Percentiles rank a stretch among this genome's conserved stretches.
These are phyloP conservation scores for Agrochola lychnidis DNA, from an alignment of 2,888 invertebrate genomes.

Conservation along the genomic window DNA sequence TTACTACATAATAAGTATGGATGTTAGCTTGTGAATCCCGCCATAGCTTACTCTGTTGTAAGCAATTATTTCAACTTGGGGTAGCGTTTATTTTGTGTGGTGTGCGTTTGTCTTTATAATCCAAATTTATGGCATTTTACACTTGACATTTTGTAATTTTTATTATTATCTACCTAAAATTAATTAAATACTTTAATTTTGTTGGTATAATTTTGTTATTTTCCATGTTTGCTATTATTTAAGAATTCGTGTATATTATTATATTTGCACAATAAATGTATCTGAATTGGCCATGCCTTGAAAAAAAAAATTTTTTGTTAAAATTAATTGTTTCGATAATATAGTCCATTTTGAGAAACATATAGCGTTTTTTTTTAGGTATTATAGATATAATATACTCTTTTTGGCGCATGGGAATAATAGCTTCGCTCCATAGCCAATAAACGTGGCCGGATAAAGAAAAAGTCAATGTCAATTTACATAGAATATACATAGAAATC, in stretches of 20 bases:
- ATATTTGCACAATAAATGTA: slow-evolving; percentile 58
- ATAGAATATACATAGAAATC: too few species aligned
- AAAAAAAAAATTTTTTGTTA: not conserved
- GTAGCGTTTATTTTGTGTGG: slow-evolving; percentile 38
- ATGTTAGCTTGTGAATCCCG: slow-evolving; percentile 32
- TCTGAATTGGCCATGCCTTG: slow-evolving; percentile 33
- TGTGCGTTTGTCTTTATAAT: slow-evolving; percentile 34
- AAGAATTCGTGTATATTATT: slow-evolving; percentile 38
- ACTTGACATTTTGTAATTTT: slow-evolving; percentile 31
- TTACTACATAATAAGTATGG: slow-evolving; percentile 12
- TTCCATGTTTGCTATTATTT: slow-evolving; percentile 39
- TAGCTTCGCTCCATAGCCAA: not conserved
- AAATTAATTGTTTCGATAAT: not conserved
- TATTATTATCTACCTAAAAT: slow-evolving; percentile 22
- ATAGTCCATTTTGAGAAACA: not conserved
- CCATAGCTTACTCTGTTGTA: slow-evolving; percentile 27
- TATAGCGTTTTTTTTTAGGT: not conserved
- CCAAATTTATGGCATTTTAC: slow-evolving; percentile 31
- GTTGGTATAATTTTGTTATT: slow-evolving; percentile 40
- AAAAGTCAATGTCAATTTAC: too few species aligned
- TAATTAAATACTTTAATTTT: slow-evolving; percentile 35
- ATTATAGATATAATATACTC: not conserved
- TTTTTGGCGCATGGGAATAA: not conserved
- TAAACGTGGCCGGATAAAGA: not conserved
- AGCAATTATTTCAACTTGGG: slow-evolving; percentile 12